A percentile compares a stretch with the other conserved stretches of the same genome.
phyloP scores from a whole-genome alignment of 2,113 vertebrate species.

The Planiliza haematocheilus region DNA sequence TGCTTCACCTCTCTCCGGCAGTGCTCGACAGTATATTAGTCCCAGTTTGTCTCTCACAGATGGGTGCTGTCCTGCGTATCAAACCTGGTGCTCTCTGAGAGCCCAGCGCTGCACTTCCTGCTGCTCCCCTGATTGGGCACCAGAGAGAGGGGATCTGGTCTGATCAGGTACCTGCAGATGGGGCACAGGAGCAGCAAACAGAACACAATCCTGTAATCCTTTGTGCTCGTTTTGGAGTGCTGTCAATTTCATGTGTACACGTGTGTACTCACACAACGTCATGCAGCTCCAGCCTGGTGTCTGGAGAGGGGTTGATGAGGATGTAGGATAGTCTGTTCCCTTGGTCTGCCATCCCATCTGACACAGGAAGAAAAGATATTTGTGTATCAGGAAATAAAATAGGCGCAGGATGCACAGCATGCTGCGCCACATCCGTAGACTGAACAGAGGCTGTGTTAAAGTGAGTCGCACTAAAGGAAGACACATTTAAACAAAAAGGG shows the following conservation, averaged over 20 bases:
- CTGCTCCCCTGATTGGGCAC: conserved; percentile 80
- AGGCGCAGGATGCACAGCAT: conserved; percentile 54
- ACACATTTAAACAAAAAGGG: conserved; percentile 25
- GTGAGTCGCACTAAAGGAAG: conserved; percentile 35
- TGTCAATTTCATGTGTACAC: neutral
- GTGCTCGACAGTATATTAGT: conserved; percentile 41
- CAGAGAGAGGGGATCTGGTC: conserved; percentile 85
- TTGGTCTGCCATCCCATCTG: conserved; percentile 88
- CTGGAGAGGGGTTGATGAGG: conserved; percentile 88
- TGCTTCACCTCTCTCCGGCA: conserved; percentile 30
- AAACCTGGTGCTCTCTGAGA: conserved; percentile 81
- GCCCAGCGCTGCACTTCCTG: conserved; percentile 78
- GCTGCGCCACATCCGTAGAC: conserved; percentile 39
- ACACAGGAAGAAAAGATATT: conserved; percentile 63
- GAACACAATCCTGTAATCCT: conserved; percentile 1
- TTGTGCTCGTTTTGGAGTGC: conserved; percentile 15
- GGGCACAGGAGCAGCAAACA: conserved; percentile 21
- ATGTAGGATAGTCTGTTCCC: conserved; percentile 88
- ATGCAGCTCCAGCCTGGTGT: conserved; percentile 86
- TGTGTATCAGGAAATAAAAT: conserved; percentile 58
- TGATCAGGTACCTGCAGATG: conserved; percentile 84
- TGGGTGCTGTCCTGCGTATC: conserved; percentile 86
- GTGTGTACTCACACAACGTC: conserved; percentile 85
- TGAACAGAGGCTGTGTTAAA: conserved; percentile 4
- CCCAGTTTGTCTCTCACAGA: conserved; percentile 75